Evolutionary conservation across 1,140 invertebrate genomes (phyloP).

Genomic region (Sarcophaga peregrina): DNA sequence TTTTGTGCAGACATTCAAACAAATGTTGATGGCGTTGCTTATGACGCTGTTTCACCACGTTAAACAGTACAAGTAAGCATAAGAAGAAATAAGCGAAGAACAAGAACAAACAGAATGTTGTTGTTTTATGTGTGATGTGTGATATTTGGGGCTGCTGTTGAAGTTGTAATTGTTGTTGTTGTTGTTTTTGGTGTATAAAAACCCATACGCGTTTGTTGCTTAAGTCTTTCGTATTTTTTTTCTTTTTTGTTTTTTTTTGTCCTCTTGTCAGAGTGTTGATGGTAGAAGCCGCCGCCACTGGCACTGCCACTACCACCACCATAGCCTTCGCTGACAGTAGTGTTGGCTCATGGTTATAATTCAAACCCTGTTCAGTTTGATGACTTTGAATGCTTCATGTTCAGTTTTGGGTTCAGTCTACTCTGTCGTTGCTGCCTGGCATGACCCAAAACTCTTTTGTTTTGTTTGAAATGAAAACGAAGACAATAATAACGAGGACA

Average conservation of each 20-base stretch:
- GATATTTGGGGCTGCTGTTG: slow-evolving; percentile 6
- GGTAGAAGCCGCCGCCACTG: neutral
- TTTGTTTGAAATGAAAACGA: neutral
- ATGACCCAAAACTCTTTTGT: slow-evolving; percentile 32
- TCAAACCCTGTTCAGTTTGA: slow-evolving; percentile 32
- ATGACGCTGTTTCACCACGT: slow-evolving; percentile 37
- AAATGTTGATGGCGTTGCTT: slow-evolving; percentile 32
- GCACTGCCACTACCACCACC: neutral
- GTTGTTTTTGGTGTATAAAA: neutral
- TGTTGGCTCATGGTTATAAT: slow-evolving; percentile 41
- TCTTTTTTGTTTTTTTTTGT: slow-evolving; percentile 9
- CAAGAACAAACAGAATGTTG: neutral
- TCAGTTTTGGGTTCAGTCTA: neutral
- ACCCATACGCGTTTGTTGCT: slow-evolving; percentile 29
- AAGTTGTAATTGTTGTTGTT: neutral
- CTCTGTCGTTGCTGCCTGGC: slow-evolving; percentile 19
- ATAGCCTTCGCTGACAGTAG: neutral
- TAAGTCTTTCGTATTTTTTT: slow-evolving; percentile 36
- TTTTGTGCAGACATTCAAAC: neutral
- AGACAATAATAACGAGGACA: neutral
- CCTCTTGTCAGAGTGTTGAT: neutral
- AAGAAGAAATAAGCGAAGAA: neutral
- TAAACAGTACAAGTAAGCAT: neutral
- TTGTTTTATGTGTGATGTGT: slow-evolving; percentile 16
- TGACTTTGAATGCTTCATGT: slow-evolving; percentile 36